Evolutionary conservation across 2,888 invertebrate genomes (phyloP).

Genomic region (Mechanitis messenoides): DNA sequence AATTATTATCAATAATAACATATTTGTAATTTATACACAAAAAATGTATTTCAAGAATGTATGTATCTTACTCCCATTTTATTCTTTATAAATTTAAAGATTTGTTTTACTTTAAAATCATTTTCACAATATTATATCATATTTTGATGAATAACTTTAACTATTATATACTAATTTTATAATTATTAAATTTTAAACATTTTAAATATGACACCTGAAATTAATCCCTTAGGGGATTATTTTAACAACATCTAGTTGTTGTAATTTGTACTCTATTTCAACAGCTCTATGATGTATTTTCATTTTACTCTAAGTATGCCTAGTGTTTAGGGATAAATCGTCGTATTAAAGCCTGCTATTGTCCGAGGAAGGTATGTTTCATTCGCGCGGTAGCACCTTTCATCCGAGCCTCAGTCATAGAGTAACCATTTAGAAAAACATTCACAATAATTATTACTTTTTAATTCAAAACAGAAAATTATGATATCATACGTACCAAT

Average conservation of each 20-base stretch:
- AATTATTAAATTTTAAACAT: no score
- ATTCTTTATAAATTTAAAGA: no score
- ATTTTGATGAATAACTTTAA: no score
- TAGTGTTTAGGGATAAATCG: conserved; percentile 51
- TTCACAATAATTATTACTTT: no score
- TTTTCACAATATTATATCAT: no score
- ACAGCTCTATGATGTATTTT: conserved; percentile 24
- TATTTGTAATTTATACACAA: not conserved
- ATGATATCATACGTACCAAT: no score
- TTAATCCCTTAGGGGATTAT: conserved; percentile 6
- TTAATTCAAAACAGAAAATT: no score
- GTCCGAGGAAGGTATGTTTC: conserved; percentile 61
- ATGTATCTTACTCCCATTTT: no score
- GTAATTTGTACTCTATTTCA: conserved; percentile 18
- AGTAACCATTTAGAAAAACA: conserved; percentile 13
- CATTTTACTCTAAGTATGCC: conserved; percentile 31
- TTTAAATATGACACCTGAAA: no score
- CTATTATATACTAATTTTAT: no score
- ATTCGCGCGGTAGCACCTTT: conserved; percentile 62
- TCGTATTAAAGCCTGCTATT: conserved; percentile 61
- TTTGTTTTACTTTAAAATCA: no score
- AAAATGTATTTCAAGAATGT: no score
- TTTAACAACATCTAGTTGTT: conserved; percentile 7
- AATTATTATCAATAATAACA: conserved; percentile 2
- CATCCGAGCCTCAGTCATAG: conserved; percentile 30